Conservation (phyloP, 2,888 invertebrate species). For the Ctenicera cuprea region DNA sequence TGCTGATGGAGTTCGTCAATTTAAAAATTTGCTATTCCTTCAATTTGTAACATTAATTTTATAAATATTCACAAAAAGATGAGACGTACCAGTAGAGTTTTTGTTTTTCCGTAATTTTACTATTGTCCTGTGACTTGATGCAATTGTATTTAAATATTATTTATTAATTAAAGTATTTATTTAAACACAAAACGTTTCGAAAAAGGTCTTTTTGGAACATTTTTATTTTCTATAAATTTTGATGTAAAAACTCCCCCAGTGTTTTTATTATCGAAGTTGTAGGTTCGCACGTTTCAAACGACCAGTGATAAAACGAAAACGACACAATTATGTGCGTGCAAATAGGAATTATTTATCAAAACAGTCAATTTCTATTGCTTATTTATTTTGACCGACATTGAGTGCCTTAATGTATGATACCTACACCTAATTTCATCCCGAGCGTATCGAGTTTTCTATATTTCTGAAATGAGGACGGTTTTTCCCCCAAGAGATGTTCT, state of each 20-base stretch:
- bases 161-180: too few species aligned
- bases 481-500: conserved; percentile 29
- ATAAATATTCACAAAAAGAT: too few species aligned
- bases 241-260: background rate
- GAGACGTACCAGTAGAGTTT: too few species aligned
- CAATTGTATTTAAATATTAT: too few species aligned
- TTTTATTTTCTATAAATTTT: background rate
- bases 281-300: conserved; percentile 17
- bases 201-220: too few species aligned
- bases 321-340: conserved; percentile 18
- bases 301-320: conserved; percentile 20
- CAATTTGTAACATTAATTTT: too few species aligned
- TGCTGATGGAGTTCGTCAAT: too few species aligned
- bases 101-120: too few species aligned
- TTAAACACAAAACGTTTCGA: too few species aligned
- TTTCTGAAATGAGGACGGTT: conserved; percentile 11
- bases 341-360: conserved; percentile 27
- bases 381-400: conserved; percentile 20
- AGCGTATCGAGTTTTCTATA: conserved; percentile 28
- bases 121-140: too few species aligned
- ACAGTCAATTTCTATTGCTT: conserved; percentile 9
- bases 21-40: too few species aligned
- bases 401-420: conserved; percentile 25
- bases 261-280: background rate
- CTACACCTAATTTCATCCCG: conserved; percentile 22